Evolutionary conservation across 2,888 invertebrate genomes (phyloP).

Genomic region (Oligia latruncula): DNA sequence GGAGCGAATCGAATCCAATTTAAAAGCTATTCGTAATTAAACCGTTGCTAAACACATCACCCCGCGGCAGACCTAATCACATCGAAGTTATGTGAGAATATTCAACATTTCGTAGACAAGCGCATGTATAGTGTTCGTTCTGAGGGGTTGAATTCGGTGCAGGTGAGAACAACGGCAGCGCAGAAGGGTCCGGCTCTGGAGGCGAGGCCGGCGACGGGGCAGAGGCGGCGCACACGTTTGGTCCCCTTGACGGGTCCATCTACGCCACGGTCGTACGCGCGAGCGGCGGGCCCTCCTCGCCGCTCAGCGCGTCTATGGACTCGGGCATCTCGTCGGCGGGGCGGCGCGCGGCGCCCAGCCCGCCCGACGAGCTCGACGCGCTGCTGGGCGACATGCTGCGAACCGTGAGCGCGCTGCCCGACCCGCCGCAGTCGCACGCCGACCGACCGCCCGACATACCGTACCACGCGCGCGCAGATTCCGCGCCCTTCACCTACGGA

Average conservation of each 20-base stretch:
- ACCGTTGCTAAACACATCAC: conserved; percentile 74
- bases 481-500: conserved; percentile 97
- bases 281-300: conserved; percentile 90
- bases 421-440: conserved; percentile 88
- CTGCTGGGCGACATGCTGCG: conserved; percentile 96
- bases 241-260: conserved; percentile 96
- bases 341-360: conserved; percentile 89
- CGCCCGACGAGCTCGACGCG: conserved; percentile 94
- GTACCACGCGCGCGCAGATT: conserved; percentile 97
- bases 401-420: conserved; percentile 95
- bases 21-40: conserved; percentile 82
- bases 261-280: conserved; percentile 93
- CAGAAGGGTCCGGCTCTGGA: conserved; percentile 86
- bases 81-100: conserved; percentile 29
- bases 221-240: conserved; percentile 92
- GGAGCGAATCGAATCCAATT: conserved; percentile 83
- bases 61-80: conserved; percentile 47
- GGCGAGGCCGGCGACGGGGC: conserved; percentile 86
- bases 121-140: conserved; percentile 17
- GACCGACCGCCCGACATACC: conserved; percentile 92
- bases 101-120: neutral
- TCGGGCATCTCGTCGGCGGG: conserved; percentile 96
- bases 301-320: conserved; percentile 97
- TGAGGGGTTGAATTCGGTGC: conserved; percentile 67
- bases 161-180: conserved; percentile 91